Evolutionary conservation across 2,113 vertebrate species (phyloP).

Genomic region (Silurus glanis): DNA sequence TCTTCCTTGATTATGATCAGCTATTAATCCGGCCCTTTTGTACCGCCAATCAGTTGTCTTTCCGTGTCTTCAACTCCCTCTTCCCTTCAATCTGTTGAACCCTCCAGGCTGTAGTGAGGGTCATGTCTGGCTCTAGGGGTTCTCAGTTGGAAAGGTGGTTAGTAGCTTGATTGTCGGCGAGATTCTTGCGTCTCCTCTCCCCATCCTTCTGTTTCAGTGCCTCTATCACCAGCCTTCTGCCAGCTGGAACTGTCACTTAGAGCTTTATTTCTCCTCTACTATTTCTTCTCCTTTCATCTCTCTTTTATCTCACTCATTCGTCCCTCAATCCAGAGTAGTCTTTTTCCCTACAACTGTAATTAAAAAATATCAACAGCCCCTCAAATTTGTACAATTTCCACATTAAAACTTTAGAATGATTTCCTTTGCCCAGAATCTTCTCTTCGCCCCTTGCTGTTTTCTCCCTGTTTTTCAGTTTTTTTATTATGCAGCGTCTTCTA

Average conservation of each 20-base stretch:
- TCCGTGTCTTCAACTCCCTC: not conserved
- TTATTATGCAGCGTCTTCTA: no score
- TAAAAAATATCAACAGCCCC: not conserved
- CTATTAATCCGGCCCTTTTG: not conserved
- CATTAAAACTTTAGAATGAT: not conserved
- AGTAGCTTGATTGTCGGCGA: constrained; percentile 15
- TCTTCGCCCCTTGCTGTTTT: no score
- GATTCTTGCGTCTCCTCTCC: not conserved
- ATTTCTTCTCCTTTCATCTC: not conserved
- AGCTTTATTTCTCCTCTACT: not conserved
- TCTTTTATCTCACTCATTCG: not conserved
- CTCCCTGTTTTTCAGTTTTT: no score
- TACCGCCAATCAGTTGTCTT: not conserved
- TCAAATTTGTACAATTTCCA: not conserved
- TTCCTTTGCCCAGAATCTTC: not conserved
- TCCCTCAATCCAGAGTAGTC: not conserved
- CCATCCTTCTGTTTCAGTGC: not conserved
- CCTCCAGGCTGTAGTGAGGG: not conserved
- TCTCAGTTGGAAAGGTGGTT: constrained; percentile 33
- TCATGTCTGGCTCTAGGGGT: constrained; percentile 19
- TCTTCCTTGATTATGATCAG: constrained; percentile 16
- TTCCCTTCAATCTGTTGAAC: constrained; percentile 4
- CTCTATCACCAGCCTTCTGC: not conserved
- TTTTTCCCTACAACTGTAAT: not conserved
- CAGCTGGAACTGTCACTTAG: not conserved